Percentiles rank a stretch among this genome's conserved stretches.
phyloP scores from a whole-genome alignment of 2,113 vertebrate genomes.

The Copsychus sechellarum region DNA sequence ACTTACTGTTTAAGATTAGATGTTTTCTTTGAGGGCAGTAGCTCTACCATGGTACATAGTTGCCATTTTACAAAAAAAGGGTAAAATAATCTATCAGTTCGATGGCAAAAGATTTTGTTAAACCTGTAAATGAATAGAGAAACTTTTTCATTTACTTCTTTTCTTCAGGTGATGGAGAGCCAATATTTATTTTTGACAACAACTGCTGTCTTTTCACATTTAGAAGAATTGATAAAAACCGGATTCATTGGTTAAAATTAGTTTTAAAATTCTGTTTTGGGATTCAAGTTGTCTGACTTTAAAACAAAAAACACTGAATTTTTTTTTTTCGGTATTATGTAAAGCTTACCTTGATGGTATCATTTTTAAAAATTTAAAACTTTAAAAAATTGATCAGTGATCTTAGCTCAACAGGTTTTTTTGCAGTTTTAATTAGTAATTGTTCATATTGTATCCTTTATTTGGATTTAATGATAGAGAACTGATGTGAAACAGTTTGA shows the following conservation, averaged over 20 bases:
- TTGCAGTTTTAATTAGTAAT: not conserved
- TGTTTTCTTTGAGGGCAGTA: not conserved
- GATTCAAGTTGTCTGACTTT: not conserved
- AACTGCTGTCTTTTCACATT: not conserved
- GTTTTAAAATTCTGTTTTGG: not conserved
- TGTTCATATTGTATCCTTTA: not conserved
- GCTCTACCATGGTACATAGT: not conserved
- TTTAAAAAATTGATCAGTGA: not conserved
- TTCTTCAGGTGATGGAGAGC: not conserved
- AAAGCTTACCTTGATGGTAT: not conserved
- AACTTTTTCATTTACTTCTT: not conserved
- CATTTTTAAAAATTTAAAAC: not conserved
- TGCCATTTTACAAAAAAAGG: not conserved
- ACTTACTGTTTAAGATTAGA: not conserved
- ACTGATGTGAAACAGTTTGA: not conserved
- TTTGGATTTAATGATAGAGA: not conserved
- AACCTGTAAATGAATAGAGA: not conserved
- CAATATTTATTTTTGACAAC: not conserved
- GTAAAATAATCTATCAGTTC: not conserved
- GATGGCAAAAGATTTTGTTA: not conserved
- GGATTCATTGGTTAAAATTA: not conserved
- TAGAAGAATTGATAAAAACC: not conserved
- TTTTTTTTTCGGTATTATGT: not conserved
- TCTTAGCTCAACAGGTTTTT: not conserved
- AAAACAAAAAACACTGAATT: not conserved